Conservation (phyloP, 2,888 invertebrate genomes). For the Globia sparganii region DNA sequence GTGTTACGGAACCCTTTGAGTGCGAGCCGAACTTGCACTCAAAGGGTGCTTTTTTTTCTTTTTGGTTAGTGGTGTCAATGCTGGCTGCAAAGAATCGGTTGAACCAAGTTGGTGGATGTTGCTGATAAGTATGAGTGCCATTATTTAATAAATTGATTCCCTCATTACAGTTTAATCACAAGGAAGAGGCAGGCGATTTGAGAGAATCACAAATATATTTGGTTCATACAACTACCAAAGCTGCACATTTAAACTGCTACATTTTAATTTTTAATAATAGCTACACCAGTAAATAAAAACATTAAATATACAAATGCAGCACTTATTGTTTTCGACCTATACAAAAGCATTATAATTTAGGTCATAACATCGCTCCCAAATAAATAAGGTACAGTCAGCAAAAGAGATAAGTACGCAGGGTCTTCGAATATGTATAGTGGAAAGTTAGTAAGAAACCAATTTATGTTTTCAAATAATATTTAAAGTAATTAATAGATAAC, state of each 20-base stretch:
- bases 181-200: not conserved
- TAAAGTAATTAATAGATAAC: no score
- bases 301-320: not conserved
- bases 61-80: not conserved
- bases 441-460: no score
- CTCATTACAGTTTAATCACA: not conserved
- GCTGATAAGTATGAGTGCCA: not conserved
- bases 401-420: no score
- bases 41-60: not conserved
- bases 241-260: not conserved
- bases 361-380: constrained; percentile 23
- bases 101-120: not conserved
- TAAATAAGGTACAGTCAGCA: not conserved
- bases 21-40: not conserved
- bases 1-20: not conserved
- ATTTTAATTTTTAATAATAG: not conserved
- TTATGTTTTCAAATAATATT: no score
- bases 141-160: not conserved
- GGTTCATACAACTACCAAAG: not conserved
- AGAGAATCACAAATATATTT: not conserved
- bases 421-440: no score
- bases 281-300: not conserved
- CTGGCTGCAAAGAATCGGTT: not conserved
- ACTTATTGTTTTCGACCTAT: not conserved
- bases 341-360: constrained; percentile 6